Evolutionary conservation across 1,140 invertebrate species (phyloP).

Genomic region (Trachymyrmex cornetzi): DNA sequence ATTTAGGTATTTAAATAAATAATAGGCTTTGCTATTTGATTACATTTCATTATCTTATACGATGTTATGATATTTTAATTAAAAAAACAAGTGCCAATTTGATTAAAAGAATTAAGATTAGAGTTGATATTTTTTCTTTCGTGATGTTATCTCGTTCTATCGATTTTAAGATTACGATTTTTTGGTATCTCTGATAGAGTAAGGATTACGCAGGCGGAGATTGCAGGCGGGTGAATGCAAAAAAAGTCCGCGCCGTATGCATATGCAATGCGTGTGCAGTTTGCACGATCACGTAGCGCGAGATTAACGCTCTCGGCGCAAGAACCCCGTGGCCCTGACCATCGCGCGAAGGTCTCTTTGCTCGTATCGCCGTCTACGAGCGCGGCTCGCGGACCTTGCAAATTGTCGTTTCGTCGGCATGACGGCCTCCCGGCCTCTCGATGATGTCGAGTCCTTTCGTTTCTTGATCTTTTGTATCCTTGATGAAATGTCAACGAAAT

Average conservation of each 20-base stretch:
- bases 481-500: conserved; percentile 9
- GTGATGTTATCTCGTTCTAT: not conserved
- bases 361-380: conserved; percentile 62
- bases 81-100: not conserved
- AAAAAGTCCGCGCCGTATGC: conserved; percentile 37
- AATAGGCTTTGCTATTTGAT: not conserved
- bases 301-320: conserved; percentile 66
- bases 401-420: conserved; percentile 61
- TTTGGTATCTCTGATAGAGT: not conserved
- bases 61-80: not conserved
- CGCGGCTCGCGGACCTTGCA: conserved; percentile 52
- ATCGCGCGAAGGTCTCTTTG: conserved; percentile 58
- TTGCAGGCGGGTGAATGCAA: conserved; percentile 14
- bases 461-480: conserved; percentile 34
- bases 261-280: conserved; percentile 52
- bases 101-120: not conserved
- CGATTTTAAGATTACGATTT: conserved; percentile 13
- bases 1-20: not conserved
- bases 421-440: conserved; percentile 38
- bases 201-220: conserved; percentile 26
- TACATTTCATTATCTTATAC: not conserved
- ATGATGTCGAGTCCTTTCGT: conserved; percentile 41
- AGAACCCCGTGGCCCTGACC: conserved; percentile 65
- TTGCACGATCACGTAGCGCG: conserved; percentile 64
- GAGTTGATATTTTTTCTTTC: conserved; percentile 3